These are phyloP conservation scores for Bathynomus jamesi DNA, from an alignment of 1,140 invertebrate species.

Conservation along the genomic window DNA sequence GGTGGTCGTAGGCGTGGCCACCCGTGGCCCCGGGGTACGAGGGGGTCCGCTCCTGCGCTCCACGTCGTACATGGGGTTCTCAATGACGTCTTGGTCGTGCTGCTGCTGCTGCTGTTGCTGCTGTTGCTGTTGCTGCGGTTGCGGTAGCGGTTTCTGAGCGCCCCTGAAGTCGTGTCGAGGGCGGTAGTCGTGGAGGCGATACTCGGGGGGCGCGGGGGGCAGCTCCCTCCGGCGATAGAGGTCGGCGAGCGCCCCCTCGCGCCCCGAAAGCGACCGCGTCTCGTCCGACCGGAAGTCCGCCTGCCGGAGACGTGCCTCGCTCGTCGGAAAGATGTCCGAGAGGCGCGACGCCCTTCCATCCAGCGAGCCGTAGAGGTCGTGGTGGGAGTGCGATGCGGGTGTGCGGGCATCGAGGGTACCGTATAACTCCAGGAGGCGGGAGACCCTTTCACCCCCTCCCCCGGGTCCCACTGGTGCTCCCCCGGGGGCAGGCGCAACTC, in stretches of 20 bases:
- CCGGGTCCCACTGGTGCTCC: constrained; percentile 9
- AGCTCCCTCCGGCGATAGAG: constrained; percentile 30
- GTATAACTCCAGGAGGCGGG: constrained; percentile 31
- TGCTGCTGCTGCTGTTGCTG: constrained; percentile 10
- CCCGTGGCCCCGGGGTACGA: constrained; percentile 18
- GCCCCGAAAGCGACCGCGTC: constrained; percentile 33
- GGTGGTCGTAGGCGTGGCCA: constrained; percentile 24
- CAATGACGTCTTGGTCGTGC: constrained; percentile 36
- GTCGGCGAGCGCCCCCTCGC: constrained; percentile 29
- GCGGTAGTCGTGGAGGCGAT: constrained; percentile 35
- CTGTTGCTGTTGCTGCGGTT: neutral
- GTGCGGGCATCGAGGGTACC: constrained; percentile 28
- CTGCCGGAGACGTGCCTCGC: constrained; percentile 26
- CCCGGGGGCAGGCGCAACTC: constrained; percentile 6
- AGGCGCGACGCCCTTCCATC: constrained; percentile 31
- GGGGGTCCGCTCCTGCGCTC: constrained; percentile 25
- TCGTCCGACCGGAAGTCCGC: constrained; percentile 32
- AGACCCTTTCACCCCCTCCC: constrained; percentile 29
- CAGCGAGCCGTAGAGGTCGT: constrained; percentile 33
- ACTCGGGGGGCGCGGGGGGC: constrained; percentile 33
- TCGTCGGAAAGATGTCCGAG: constrained; percentile 36
- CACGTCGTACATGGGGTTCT: constrained; percentile 37
- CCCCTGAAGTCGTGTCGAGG: constrained; percentile 33
- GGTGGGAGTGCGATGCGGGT: constrained; percentile 26
- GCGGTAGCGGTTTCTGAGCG: constrained; percentile 17